Evolutionary conservation across 2,888 invertebrate genomes (phyloP).

Genomic region (Poecilus cupreus): DNA sequence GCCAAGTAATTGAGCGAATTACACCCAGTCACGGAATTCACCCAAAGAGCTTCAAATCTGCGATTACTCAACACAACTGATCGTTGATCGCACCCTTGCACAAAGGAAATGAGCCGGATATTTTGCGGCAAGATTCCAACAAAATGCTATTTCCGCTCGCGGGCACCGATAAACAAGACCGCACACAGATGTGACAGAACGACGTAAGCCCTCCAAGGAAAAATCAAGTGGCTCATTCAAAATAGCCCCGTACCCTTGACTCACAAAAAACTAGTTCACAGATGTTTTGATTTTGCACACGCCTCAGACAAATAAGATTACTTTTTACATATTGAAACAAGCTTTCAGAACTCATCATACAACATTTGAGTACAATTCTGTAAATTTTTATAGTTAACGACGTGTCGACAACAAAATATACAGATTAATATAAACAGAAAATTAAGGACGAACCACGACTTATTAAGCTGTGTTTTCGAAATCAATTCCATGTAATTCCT

Average conservation of each 20-base stretch:
- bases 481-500: too few species aligned
- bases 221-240: not conserved
- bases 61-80: not conserved
- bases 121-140: slow-evolving; percentile 31
- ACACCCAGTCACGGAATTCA: slow-evolving; percentile 47
- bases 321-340: too few species aligned
- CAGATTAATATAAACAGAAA: too few species aligned
- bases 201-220: not conserved
- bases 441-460: too few species aligned
- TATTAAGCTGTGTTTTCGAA: too few species aligned
- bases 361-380: too few species aligned
- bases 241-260: slow-evolving; percentile 19
- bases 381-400: too few species aligned
- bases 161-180: not conserved
- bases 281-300: not conserved
- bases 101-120: slow-evolving; percentile 54
- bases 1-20: slow-evolving; percentile 51
- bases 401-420: too few species aligned
- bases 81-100: not conserved
- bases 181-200: not conserved
- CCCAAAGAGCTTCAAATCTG: not conserved
- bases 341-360: too few species aligned
- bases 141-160: slow-evolving; percentile 43
- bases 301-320: too few species aligned
- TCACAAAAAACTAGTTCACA: slow-evolving; percentile 25